Conservation (phyloP, 2,113 vertebrate genomes). For the human (Homo sapiens) region DNA sequence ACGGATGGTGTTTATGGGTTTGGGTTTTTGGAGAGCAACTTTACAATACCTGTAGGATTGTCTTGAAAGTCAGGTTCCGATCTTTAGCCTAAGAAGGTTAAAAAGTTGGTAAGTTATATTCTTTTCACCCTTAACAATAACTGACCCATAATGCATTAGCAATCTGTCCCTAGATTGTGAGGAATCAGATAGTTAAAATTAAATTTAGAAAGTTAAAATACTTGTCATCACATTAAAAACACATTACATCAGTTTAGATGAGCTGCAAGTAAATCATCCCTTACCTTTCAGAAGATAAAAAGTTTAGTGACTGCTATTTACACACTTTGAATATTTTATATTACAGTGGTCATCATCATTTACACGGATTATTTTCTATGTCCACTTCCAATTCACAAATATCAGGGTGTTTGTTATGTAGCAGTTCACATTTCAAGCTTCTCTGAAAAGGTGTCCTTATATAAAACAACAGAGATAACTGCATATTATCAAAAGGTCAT, state of each 20-base stretch:
- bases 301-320: conserved; percentile 82
- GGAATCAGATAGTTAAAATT: conserved; percentile 68
- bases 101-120: conserved; percentile 71
- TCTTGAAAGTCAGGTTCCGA: conserved; percentile 52
- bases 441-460: conserved; percentile 48
- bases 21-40: not conserved
- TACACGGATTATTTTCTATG: conserved; percentile 74
- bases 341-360: conserved; percentile 80
- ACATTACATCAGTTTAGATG: conserved; percentile 77
- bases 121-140: not conserved
- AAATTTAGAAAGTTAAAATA: conserved; percentile 76
- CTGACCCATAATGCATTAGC: not conserved
- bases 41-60: not conserved
- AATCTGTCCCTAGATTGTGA: conserved; percentile 46
- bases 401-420: conserved; percentile 64
- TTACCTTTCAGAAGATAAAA: conserved; percentile 82
- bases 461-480: conserved; percentile 63
- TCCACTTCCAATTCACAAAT: conserved; percentile 75
- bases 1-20: not conserved
- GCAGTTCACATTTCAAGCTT: conserved; percentile 64
- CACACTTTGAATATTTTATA: conserved; percentile 85
- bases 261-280: conserved; percentile 80
- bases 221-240: conserved; percentile 75
- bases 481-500: conserved; percentile 59
- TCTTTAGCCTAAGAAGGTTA: conserved; percentile 80